Conservation (phyloP, 1,140 invertebrate genomes). For the Eriosoma lanigerum region DNA sequence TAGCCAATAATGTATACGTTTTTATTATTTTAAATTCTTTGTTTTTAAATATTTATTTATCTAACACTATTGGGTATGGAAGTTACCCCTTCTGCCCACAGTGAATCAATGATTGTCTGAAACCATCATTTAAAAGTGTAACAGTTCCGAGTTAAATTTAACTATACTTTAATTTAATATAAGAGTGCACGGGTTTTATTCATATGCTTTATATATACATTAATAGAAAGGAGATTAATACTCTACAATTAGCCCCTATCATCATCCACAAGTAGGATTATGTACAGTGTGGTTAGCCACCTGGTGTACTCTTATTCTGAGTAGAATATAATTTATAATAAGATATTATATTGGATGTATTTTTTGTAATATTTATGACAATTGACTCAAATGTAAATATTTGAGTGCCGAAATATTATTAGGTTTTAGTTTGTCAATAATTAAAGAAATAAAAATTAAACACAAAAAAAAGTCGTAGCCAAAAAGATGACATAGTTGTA, state of each 20-base stretch:
- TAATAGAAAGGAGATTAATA: no score
- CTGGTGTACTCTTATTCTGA: no score
- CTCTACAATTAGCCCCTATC: no score
- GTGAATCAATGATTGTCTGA: background rate
- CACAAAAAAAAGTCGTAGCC: background rate
- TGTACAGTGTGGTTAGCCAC: no score
- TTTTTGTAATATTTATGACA: background rate
- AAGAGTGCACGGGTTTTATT: no score
- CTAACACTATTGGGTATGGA: background rate
- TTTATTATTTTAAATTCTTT: slow-evolving; percentile 1
- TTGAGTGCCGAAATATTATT: background rate
- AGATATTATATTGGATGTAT: no score
- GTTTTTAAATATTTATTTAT: no score
- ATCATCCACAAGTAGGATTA: no score
- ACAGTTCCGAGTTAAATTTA: background rate
- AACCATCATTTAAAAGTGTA: background rate
- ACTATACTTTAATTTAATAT: background rate
- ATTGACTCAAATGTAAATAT: background rate
- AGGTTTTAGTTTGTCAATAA: background rate
- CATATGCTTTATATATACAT: no score
- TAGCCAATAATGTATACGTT: background rate
- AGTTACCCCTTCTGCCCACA: no score
- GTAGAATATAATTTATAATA: no score
- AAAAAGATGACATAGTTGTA: background rate
- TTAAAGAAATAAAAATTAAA: background rate